Conservation (phyloP, 2,113 vertebrate species). For the Bostrychus sinensis region DNA sequence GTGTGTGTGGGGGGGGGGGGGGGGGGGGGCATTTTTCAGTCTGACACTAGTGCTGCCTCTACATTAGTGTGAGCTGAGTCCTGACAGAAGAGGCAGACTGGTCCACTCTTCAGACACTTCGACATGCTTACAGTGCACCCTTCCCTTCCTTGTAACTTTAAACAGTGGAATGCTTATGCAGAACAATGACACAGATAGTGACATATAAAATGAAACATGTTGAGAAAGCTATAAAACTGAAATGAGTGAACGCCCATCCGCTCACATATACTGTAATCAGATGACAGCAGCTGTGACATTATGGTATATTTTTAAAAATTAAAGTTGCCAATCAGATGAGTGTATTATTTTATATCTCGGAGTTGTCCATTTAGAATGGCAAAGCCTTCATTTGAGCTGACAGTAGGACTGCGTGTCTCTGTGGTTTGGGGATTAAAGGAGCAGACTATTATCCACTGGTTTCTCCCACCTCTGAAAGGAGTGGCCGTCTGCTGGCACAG, state of each 20-base stretch:
- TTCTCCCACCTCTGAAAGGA: constrained; percentile 48
- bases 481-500: constrained; percentile 33
- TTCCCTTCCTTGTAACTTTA: constrained; percentile 18
- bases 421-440: constrained; percentile 40
- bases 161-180: not conserved
- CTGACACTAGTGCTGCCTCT: constrained; percentile 8
- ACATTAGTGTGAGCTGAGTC: constrained; percentile 23
- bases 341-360: constrained; percentile 15
- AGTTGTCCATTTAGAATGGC: constrained; percentile 14
- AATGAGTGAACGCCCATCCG: not conserved
- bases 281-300: not conserved
- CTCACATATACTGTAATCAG: constrained; percentile 4
- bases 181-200: not conserved
- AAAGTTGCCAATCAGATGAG: constrained; percentile 8
- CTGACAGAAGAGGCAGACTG: constrained; percentile 18
- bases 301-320: constrained; percentile 1
- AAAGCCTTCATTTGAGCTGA: constrained; percentile 24
- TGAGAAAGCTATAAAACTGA: not conserved
- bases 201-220: not conserved
- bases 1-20: too few relatives aligned
- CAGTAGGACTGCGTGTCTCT: constrained; percentile 22
- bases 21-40: not conserved
- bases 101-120: constrained; percentile 10
- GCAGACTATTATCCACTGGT: constrained; percentile 53
- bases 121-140: constrained; percentile 26